These are phyloP conservation scores for Megaptera novaeangliae DNA, from an alignment of 2,113 vertebrate genomes.

Conservation along the genomic window DNA sequence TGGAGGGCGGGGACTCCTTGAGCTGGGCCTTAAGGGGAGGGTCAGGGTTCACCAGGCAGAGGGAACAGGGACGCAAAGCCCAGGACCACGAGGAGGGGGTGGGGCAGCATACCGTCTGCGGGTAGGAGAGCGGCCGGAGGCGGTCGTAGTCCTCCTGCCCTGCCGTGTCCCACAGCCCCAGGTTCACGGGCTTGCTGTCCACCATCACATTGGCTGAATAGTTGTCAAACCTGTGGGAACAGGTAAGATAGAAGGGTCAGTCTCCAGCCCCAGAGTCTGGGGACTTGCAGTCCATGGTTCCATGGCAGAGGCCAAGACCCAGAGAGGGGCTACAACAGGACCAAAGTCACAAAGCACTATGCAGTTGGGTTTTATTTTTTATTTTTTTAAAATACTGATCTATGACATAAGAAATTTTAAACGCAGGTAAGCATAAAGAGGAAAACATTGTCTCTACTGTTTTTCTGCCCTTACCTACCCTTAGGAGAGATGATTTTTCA, in stretches of 20 bases:
- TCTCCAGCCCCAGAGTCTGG: not conserved
- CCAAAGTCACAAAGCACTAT: not conserved
- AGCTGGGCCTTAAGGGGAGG: not conserved
- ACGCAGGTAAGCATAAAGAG: not conserved
- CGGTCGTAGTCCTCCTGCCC: conserved; percentile 94
- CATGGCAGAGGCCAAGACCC: not conserved
- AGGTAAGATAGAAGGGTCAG: not conserved
- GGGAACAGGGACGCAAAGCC: not conserved
- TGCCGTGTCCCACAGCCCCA: conserved; percentile 90
- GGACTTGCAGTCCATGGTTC: not conserved
- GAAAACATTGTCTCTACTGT: not conserved
- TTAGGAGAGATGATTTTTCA: not conserved
- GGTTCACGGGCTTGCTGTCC: conserved; percentile 88
- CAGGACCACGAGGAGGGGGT: not conserved
- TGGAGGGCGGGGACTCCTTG: not conserved
- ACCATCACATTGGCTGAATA: conserved; percentile 90
- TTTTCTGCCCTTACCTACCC: not conserved
- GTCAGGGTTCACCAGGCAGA: not conserved
- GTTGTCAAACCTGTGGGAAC: conserved; percentile 84
- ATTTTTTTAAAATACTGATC: not conserved
- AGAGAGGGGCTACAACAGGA: not conserved
- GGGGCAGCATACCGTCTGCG: conserved; percentile 81
- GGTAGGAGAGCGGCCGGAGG: conserved; percentile 87
- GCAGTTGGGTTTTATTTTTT: not conserved
- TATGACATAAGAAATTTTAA: not conserved